Evolutionary conservation across 92 coral and sea anemone genomes (phyloP).

Genomic region (Parazoanthus darwini): DNA sequence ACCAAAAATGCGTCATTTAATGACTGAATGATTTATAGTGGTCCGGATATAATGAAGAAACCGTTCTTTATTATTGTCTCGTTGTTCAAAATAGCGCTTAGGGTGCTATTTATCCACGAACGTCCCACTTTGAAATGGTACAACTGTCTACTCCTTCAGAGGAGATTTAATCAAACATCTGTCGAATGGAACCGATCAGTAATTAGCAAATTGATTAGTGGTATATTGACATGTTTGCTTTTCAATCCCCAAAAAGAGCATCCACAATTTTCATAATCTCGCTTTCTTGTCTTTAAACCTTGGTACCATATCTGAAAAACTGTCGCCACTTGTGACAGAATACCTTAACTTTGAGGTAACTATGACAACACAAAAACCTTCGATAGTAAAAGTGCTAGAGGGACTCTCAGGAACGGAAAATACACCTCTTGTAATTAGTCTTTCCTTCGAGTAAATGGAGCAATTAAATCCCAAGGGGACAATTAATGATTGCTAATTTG

Average conservation of each 20-base stretch:
- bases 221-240: slow-evolving; percentile 25
- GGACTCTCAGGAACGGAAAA: neutral
- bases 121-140: slow-evolving; percentile 33
- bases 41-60: slow-evolving; percentile 29
- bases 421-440: slow-evolving; percentile 7
- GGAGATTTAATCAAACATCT: slow-evolving; percentile 43
- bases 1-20: slow-evolving; percentile 25
- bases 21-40: slow-evolving; percentile 29
- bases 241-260: slow-evolving; percentile 33
- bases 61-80: slow-evolving; percentile 1
- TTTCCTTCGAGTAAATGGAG: slow-evolving; percentile 12
- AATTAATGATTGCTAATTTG: slow-evolving; percentile 22
- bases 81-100: slow-evolving; percentile 15
- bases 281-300: neutral
- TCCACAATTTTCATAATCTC: neutral
- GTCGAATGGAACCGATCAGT: neutral
- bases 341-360: neutral
- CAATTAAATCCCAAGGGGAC: slow-evolving; percentile 21
- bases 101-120: slow-evolving; percentile 21
- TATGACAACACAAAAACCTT: slow-evolving; percentile 19
- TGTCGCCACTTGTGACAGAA: neutral
- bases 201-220: slow-evolving; percentile 16
- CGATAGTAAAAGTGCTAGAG: neutral
- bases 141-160: neutral
- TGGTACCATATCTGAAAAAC: slow-evolving; percentile 12